Percentiles rank a stretch among this genome's conserved stretches.
phyloP scores from a whole-genome alignment of 2,888 invertebrate species.

The Geotrupes spiniger region DNA sequence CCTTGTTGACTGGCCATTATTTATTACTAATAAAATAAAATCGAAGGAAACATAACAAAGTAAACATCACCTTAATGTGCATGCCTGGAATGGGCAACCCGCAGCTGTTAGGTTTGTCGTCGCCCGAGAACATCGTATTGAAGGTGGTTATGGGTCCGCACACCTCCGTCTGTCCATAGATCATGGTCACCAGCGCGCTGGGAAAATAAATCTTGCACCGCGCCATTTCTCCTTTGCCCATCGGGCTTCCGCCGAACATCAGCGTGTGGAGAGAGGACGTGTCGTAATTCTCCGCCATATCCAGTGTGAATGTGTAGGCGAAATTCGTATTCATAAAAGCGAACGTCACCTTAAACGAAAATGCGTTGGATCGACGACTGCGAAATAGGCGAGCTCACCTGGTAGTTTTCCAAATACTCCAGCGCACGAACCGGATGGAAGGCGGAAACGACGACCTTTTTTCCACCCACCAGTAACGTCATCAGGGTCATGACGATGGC shows the following conservation, averaged over 20 bases:
- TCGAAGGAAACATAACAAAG: too few species aligned
- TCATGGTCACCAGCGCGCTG: slow-evolving; percentile 39
- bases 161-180: slow-evolving; percentile 49
- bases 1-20: too few species aligned
- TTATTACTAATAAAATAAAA: too few species aligned
- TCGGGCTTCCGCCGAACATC: slow-evolving; percentile 30
- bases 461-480: slow-evolving; percentile 28
- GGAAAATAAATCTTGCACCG: slow-evolving; percentile 36
- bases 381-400: slow-evolving; percentile 34
- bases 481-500: slow-evolving; percentile 25
- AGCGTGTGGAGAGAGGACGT: slow-evolving; percentile 11
- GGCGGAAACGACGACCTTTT: slow-evolving; percentile 27
- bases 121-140: too few species aligned
- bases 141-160: slow-evolving; percentile 31
- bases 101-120: too few species aligned
- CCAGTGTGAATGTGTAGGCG: slow-evolving; percentile 26
- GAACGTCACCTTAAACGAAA: slow-evolving; percentile 10
- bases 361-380: background rate
- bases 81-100: too few species aligned
- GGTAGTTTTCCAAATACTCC: slow-evolving; percentile 31
- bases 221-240: slow-evolving; percentile 25
- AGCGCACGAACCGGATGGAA: slow-evolving; percentile 30
- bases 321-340: slow-evolving; percentile 25
- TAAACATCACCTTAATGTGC: too few species aligned
- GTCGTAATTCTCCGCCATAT: slow-evolving; percentile 12